Base-by-base conservation (phyloP, 2,888 invertebrate species). In the Adelphocoris suturalis region DNA sequence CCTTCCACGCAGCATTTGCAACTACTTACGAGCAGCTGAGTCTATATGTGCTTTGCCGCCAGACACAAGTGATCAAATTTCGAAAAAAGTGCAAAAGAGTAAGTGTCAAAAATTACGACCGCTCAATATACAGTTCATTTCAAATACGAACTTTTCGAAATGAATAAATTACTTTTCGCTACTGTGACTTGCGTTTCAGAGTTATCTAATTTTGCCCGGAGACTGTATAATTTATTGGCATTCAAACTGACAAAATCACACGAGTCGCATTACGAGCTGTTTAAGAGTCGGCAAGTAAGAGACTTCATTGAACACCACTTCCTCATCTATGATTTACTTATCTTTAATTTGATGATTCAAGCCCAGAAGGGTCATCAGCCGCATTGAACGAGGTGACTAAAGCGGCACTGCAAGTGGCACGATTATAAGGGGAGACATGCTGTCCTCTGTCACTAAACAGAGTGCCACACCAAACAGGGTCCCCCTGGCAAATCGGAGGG, bases 241-340 rank as follows among this genome's bases (percentile, higher is more conserved):
- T 78, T 78, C 47, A 78, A 78, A 19, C 78, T 78, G 78, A 78
- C 78, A 0, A 78, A 78, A 78, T 78, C 78, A 46, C 78, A 78
- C 11, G 78, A 78, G 19, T 46, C 46, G 14, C 78, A 78, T 47
- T 78, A 78, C 78, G 78, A 78, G 37, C 47, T 46, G 37, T 46
- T 37, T 0, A 78, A 47, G 19, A 78, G 46, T 46, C 78, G 47
- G n/a, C 46, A 78, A 0, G 94, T 94, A 46, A 94, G 94, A 55
- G 95, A 23, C 52, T 11, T 37, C 37, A 37, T 37, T 7, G 37
- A 37, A 37, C 37, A 37, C 7, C 7, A 4, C 37, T 37, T 37
- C 7, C 7, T 7, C 7, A 37, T 37, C 37, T 37, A 37, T 37
- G 7, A 7, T 7, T 4, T 4, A 2, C 2, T 37, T 37, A 37